Conservation (phyloP, 1,140 invertebrate genomes). For the Panagrolaimus sp. region DNA sequence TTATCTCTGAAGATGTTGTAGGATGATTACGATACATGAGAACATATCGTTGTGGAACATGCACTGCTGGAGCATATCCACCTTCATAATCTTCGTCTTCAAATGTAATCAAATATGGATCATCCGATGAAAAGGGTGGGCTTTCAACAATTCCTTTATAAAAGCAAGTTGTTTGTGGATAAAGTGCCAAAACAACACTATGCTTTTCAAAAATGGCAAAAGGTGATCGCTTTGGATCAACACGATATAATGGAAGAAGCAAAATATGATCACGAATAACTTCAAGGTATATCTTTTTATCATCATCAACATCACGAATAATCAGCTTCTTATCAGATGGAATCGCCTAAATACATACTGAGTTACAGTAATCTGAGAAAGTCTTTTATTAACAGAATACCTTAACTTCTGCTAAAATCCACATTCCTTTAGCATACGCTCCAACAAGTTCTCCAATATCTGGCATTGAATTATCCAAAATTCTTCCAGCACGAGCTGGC, state of each 20-base stretch:
- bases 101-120: constrained; percentile 85
- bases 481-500: not conserved
- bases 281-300: constrained; percentile 75
- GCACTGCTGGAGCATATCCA: not conserved
- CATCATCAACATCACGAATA: constrained; percentile 90
- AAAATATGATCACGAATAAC: constrained; percentile 70
- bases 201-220: constrained; percentile 83
- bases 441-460: constrained; percentile 80
- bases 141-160: constrained; percentile 70
- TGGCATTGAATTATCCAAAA: not conserved
- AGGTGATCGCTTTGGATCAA: constrained; percentile 87
- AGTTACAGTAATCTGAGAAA: not conserved
- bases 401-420: constrained; percentile 89
- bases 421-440: constrained; percentile 87
- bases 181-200: constrained; percentile 88
- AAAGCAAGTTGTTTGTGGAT: constrained; percentile 98
- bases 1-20: not conserved
- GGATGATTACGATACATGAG: not conserved
- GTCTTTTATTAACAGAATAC: constrained; percentile 14
- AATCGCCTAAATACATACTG: not conserved
- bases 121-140: constrained; percentile 60
- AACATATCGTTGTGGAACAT: not conserved
- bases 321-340: constrained; percentile 13
- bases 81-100: constrained; percentile 61
- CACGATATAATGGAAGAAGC: constrained; percentile 85